A percentile compares a stretch with the other conserved stretches of the same genome.
Evolutionary conservation across 2,797 vertebrate genomes (phyloP).

Genomic region (Eptatretus atami): DNA sequence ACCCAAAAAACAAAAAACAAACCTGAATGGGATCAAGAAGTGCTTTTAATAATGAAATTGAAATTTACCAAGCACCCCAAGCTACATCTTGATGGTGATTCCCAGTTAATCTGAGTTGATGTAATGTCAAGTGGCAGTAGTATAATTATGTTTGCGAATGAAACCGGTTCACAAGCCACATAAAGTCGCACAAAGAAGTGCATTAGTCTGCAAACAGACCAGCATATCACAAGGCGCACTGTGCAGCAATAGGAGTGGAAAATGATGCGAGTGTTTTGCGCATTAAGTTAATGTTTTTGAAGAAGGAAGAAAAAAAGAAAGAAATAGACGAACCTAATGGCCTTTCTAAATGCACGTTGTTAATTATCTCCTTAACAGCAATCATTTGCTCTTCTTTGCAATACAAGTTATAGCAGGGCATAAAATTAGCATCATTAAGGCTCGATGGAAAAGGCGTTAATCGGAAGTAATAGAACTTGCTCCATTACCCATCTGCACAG

Average conservation of each 20-base stretch:
- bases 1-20: too few species aligned
- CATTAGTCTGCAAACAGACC: too few species aligned
- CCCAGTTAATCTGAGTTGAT: too few species aligned
- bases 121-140: too few species aligned
- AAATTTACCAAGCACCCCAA: too few species aligned
- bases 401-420: background rate
- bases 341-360: constrained; percentile 2
- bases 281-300: constrained; percentile 2
- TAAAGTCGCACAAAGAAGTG: too few species aligned
- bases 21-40: too few species aligned
- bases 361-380: constrained; percentile 3
- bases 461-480: background rate
- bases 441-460: background rate
- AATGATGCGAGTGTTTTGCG: background rate
- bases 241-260: background rate
- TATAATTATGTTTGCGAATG: too few species aligned
- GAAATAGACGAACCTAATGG: constrained; percentile 2
- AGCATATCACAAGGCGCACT: too few species aligned
- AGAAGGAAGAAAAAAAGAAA: background rate
- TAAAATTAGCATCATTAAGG: constrained; percentile 4
- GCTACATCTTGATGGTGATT: too few species aligned
- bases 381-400: background rate
- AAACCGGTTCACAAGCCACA: too few species aligned
- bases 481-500: background rate
- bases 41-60: too few species aligned